phyloP scores from a whole-genome alignment of 2,797 vertebrate species.

The Rachycentron canadum region DNA sequence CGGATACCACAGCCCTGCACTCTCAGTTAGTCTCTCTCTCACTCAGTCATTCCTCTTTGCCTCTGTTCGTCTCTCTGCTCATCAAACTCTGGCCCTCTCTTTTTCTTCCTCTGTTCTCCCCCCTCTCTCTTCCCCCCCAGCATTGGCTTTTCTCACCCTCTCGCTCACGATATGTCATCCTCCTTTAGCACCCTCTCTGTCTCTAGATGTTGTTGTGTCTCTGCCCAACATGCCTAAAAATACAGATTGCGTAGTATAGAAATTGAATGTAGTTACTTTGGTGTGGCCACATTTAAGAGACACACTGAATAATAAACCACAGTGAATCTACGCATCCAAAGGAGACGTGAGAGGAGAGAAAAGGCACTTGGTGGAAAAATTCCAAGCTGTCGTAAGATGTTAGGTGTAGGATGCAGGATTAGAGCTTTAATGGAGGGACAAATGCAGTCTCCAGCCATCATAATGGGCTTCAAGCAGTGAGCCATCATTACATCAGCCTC shows the following conservation, averaged over 20 bases:
- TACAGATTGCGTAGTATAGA: background rate
- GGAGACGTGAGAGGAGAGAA: slow-evolving; percentile 52
- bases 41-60: slow-evolving; percentile 48
- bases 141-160: slow-evolving; percentile 18
- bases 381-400: slow-evolving; percentile 73
- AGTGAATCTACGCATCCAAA: slow-evolving; percentile 46
- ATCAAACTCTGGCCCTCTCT: slow-evolving; percentile 43
- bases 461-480: slow-evolving; percentile 67
- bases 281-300: slow-evolving; percentile 17
- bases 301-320: slow-evolving; percentile 30
- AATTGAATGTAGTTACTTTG: slow-evolving; percentile 14
- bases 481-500: slow-evolving; percentile 57
- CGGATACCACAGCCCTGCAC: slow-evolving; percentile 38
- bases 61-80: slow-evolving; percentile 41
- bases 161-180: background rate
- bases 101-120: background rate
- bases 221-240: background rate
- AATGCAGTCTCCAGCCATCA: slow-evolving; percentile 60
- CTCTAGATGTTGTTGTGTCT: slow-evolving; percentile 4
- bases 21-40: slow-evolving; percentile 38
- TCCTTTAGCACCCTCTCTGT: slow-evolving; percentile 14
- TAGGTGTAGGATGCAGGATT: slow-evolving; percentile 74
- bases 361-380: slow-evolving; percentile 61
- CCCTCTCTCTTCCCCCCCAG: no score
- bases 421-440: slow-evolving; percentile 63